Evolutionary conservation across 1,140 invertebrate species (phyloP), one percentile per base, ranked within the genome.

Genomic region (Nymphalis io): DNA sequence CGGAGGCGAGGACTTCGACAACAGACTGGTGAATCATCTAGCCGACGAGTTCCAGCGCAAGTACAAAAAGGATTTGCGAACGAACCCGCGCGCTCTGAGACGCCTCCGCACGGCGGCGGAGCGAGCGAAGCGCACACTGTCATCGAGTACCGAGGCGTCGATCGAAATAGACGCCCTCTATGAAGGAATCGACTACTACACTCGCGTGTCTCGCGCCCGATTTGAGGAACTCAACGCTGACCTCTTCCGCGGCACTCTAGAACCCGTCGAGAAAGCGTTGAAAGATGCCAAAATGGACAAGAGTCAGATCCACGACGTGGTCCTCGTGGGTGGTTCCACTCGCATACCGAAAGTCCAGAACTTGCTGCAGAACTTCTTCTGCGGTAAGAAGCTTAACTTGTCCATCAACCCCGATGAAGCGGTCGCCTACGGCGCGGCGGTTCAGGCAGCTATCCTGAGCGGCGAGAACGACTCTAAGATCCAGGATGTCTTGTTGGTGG

Each of bases 1-100:
- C 93, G 82, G 92, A 60, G 96, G 96, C 46, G 96, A 97, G 85
- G 96, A 96, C 84, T 97, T 96, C 76, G 95, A 96, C 82, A 95
- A 95, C 85, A 83, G 95, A 55, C 90, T 97, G 83, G 95, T 97
- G 6, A 95, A 94, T 79, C 94, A 96, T 79, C 83, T 93, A 2
- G 86, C 89, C 3, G 89, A 93, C 4, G 92, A 93, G 75, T 93
- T 93, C 76, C 78, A 88, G 53, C 79, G 92, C 38, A 93, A 93
- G 73, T 88, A 92, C 80, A 88, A 87, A 55, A 93, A 93, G 70
- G 92, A 93, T 76, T 72, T 91, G 72, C 87, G 77, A 38, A 73
- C 61, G 39, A 93, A 93, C 68, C 81, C 91, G 16, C 84, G 92
- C 61, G 90, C 92, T 8, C 71, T 93, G 11, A 88, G 95, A 74